Evolutionary conservation across 2,888 invertebrate species (phyloP).

Genomic region (Encarsia formosa): DNA sequence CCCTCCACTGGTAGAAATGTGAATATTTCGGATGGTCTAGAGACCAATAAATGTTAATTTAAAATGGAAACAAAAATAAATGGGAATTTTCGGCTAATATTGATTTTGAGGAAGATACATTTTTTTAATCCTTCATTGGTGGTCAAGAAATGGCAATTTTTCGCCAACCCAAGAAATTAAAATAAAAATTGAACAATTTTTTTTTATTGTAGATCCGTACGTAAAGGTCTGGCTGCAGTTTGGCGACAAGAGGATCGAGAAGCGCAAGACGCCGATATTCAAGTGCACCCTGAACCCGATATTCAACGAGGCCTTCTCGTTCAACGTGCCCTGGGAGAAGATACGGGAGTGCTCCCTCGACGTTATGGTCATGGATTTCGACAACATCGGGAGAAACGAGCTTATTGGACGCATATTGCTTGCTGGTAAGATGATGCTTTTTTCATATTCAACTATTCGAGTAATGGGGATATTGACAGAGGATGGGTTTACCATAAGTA

Average conservation of each 20-base stretch:
- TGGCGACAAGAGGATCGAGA: slow-evolving; percentile 91
- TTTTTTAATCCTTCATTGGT: too few species aligned
- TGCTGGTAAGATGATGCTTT: too few species aligned
- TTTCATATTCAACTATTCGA: too few species aligned
- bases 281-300: slow-evolving; percentile 92
- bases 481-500: too few species aligned
- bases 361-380: slow-evolving; percentile 96
- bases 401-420: slow-evolving; percentile 88
- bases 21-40: too few species aligned
- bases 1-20: too few species aligned
- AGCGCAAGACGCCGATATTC: slow-evolving; percentile 91
- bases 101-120: too few species aligned
- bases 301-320: slow-evolving; percentile 93
- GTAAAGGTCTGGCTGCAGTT: slow-evolving; percentile 98
- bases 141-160: not conserved
- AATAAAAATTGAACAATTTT: not conserved
- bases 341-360: slow-evolving; percentile 91
- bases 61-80: too few species aligned
- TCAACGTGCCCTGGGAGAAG: slow-evolving; percentile 96
- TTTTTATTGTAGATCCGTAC: slow-evolving; percentile 74
- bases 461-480: too few species aligned
- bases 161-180: not conserved
- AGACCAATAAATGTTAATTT: too few species aligned
- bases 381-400: slow-evolving; percentile 91
- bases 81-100: too few species aligned